Percentiles rank a stretch among this genome's conserved stretches.
phyloP scores from a whole-genome alignment of 2,113 vertebrate species.

The Hemiscyllium ocellatum region DNA sequence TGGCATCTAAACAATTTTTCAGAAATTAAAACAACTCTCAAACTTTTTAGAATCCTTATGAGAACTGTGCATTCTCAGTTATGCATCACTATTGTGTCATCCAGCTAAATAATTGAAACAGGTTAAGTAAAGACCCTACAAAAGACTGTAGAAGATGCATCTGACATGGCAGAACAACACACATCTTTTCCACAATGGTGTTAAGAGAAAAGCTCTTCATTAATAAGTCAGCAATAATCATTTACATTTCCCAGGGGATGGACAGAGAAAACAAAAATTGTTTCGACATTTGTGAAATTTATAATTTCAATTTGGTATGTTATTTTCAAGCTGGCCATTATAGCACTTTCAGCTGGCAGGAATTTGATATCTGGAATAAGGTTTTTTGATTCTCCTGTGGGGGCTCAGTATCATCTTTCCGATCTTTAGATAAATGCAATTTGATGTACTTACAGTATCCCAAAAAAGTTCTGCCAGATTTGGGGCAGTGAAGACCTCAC shows the following conservation, averaged over 20 bases:
- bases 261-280: background rate
- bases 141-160: background rate
- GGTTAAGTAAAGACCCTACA: no score
- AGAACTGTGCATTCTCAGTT: background rate
- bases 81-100: background rate
- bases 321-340: background rate
- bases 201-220: background rate
- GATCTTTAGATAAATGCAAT: conserved; percentile 1
- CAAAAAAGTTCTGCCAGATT: conserved; percentile 91
- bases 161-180: background rate
- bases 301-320: background rate
- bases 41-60: background rate
- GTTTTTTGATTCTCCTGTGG: background rate
- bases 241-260: background rate
- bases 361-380: background rate
- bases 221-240: background rate
- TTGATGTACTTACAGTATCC: conserved; percentile 76
- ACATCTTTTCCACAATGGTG: background rate
- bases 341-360: background rate
- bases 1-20: background rate
- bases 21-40: background rate
- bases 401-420: background rate
- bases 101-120: background rate
- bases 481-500: conserved; percentile 83
- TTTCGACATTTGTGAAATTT: background rate